phyloP scores from a whole-genome alignment of 2,888 invertebrate species.

The Thera britannica region DNA sequence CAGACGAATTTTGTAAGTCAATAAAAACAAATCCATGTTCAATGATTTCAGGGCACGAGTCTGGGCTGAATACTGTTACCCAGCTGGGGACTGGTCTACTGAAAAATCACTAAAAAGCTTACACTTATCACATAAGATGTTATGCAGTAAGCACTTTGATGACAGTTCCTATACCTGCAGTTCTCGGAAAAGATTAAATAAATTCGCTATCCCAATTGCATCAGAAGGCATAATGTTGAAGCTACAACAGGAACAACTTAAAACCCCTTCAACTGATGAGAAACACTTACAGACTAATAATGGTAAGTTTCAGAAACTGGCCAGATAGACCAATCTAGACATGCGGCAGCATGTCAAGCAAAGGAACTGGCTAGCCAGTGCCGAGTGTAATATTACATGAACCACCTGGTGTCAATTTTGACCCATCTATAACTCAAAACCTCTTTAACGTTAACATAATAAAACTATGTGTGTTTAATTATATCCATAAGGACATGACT shows the following conservation, averaged over 20 bases:
- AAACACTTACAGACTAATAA: too few relatives aligned
- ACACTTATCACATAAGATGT: slow-evolving; percentile 4
- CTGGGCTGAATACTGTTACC: slow-evolving; percentile 18
- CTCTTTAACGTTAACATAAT: too few relatives aligned
- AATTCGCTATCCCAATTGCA: slow-evolving; percentile 13
- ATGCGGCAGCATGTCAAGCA: too few relatives aligned
- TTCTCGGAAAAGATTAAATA: slow-evolving; percentile 4
- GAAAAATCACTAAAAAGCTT: slow-evolving; percentile 6
- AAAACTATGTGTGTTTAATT: too few relatives aligned
- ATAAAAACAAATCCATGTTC: background rate
- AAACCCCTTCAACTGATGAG: background rate
- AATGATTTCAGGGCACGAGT: slow-evolving; percentile 5
- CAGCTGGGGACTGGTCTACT: slow-evolving; percentile 13
- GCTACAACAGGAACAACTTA: slow-evolving; percentile 4
- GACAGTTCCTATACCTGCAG: slow-evolving; percentile 8
- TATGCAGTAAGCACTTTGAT: slow-evolving; percentile 13
- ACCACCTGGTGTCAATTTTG: too few relatives aligned
- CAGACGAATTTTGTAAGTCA: too few relatives aligned
- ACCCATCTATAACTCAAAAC: too few relatives aligned
- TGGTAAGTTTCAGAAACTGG: too few relatives aligned
- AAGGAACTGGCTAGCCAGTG: too few relatives aligned
- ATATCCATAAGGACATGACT: too few relatives aligned
- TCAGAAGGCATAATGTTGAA: slow-evolving; percentile 8
- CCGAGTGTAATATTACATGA: too few relatives aligned
- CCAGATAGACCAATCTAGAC: too few relatives aligned